Evolutionary conservation across 2,113 vertebrate species (phyloP).

Genomic region (Propithecus coquereli): DNA sequence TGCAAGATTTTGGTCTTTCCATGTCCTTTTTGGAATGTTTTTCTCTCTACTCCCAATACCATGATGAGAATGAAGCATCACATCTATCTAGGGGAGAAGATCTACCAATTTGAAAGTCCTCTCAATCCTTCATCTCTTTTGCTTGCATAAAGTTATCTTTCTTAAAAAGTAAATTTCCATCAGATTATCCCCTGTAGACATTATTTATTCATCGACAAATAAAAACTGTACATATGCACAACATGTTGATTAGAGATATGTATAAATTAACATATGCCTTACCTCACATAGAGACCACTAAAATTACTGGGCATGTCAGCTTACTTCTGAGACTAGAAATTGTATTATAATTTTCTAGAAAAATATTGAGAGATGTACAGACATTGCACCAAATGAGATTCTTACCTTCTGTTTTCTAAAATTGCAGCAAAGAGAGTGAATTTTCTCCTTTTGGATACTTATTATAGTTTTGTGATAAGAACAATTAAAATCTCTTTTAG

Average conservation of each 20-base stretch:
- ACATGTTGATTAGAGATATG: background rate
- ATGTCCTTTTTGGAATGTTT: background rate
- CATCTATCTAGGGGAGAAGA: background rate
- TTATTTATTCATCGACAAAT: background rate
- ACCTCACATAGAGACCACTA: background rate
- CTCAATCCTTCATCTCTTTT: background rate
- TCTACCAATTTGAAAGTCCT: background rate
- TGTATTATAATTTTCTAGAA: conserved; percentile 61
- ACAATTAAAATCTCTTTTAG: background rate
- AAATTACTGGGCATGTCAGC: conserved; percentile 27
- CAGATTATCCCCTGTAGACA: background rate
- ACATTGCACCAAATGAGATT: conserved; percentile 17
- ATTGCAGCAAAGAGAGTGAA: conserved; percentile 33
- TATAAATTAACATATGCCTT: background rate
- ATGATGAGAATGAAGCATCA: background rate
- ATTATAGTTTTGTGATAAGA: background rate
- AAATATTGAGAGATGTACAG: conserved; percentile 63
- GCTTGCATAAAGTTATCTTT: background rate
- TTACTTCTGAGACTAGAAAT: conserved; percentile 46
- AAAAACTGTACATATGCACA: background rate
- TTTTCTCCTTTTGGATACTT: background rate
- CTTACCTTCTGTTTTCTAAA: conserved; percentile 68
- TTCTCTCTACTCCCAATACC: background rate
- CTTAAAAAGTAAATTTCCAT: background rate
- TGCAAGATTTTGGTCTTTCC: background rate